phyloP scores from a whole-genome alignment of 2,113 vertebrate genomes.

The Drymodes brunneopygia region DNA sequence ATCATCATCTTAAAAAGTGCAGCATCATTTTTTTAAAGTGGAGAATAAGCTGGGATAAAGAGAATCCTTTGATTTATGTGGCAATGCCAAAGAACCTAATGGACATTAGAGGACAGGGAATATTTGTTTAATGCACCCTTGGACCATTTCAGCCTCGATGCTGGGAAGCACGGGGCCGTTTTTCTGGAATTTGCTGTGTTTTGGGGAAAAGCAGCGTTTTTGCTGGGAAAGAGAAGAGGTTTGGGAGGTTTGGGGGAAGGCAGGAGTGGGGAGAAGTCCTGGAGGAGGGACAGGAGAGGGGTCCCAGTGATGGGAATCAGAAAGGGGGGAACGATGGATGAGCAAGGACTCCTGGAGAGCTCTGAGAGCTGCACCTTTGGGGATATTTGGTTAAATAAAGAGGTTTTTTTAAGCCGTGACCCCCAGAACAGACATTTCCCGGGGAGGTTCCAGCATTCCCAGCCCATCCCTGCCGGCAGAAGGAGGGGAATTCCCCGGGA shows the following conservation, averaged over 20 bases:
- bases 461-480: neutral
- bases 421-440: neutral
- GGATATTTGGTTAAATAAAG: neutral
- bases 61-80: neutral
- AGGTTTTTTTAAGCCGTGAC: neutral
- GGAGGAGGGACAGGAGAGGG: neutral
- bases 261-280: neutral
- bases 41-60: neutral
- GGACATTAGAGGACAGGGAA: neutral
- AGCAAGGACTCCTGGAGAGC: neutral
- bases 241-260: neutral
- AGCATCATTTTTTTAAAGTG: neutral
- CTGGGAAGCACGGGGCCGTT: neutral
- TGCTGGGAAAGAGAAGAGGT: neutral
- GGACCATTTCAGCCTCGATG: neutral
- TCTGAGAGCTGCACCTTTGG: neutral
- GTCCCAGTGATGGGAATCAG: fast-evolving
- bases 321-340: neutral
- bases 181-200: neutral
- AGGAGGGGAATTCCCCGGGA: slow-evolving; percentile 39
- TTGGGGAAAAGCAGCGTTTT: neutral
- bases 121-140: neutral
- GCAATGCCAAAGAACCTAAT: neutral
- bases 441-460: neutral
- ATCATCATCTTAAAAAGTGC: neutral